Evolutionary conservation across 64 coral and sea anemone species (phyloP), one percentile per base, ranked within the genome.

Genomic region (Dendronephthya gigantea): DNA sequence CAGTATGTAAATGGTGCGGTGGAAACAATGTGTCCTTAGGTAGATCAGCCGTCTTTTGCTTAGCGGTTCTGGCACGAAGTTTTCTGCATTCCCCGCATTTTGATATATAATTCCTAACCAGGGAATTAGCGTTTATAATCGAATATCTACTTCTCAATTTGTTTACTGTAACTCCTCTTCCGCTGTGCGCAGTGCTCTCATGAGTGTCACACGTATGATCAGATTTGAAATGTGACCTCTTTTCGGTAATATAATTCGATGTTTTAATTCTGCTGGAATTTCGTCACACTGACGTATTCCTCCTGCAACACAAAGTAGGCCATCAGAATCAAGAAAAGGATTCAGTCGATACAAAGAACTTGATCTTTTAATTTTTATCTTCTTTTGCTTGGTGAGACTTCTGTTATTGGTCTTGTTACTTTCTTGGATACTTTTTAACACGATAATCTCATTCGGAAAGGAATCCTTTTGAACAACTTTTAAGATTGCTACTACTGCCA

Each of bases 201-300:
- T 75, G 69, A 30, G 9, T 75, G 30, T 75, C 27, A 4, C 27
- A 4, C 69, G 35, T 33, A 75, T 75, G 34, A 75, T 75, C 35
- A 75, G 29, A 25, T 75, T 30, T 75, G 69, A 33, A 34, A 75
- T 30, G 15, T 75, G 69, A 34, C 69, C 69, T 17, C 27, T 70
- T 32, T 70, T 70, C 66, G 66, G 66, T 70, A 70, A 70, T 70
- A 70, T 70, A 70, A 70, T 70, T 10, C 12, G 66, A 70, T 70
- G 66, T n/a, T 70, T 70, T 25, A 70, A 17, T 25, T 70, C 66
- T 8, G 30, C 30, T 25, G 66, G 12, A 17, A 75, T 75, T 30
- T 75, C 69, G 28, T 75, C 69, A 75, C 69, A 75, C 0, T 75
- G 30, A 16, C 69, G 35, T 75, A 75, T 7, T 75, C 69, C 34